Evolutionary conservation across 2,113 vertebrate species (phyloP).

Genomic region (Nycticryphes semicollaris): DNA sequence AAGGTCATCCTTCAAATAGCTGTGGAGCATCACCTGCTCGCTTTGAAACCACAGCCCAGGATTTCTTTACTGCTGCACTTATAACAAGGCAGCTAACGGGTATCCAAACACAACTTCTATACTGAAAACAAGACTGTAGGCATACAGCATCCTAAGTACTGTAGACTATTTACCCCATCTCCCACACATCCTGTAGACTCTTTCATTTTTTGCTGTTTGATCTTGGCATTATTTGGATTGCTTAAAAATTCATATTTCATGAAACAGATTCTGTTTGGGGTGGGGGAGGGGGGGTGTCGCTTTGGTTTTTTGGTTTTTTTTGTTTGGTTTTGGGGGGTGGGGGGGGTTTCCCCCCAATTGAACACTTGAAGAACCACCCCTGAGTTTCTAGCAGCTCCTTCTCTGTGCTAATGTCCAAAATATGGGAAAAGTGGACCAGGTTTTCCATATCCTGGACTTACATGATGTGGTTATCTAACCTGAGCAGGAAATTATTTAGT

Average conservation of each 20-base stretch:
- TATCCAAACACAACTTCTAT: neutral
- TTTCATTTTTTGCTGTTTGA: slow-evolving; percentile 35
- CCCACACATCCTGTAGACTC: slow-evolving; percentile 54
- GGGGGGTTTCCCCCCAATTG: neutral
- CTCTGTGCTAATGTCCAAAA: neutral
- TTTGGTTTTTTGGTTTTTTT: slow-evolving; percentile 1
- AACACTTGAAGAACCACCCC: neutral
- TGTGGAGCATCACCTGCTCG: neutral
- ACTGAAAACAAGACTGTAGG: neutral
- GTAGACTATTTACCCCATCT: slow-evolving; percentile 2
- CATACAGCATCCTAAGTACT: neutral
- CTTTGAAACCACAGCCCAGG: neutral
- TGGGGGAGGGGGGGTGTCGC: too few relatives aligned
- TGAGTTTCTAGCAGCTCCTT: neutral
- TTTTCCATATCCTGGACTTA: neutral
- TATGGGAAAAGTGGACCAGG: neutral
- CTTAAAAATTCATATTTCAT: slow-evolving; percentile 86
- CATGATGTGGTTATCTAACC: neutral
- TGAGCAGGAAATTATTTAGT: neutral
- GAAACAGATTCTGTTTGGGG: slow-evolving; percentile 48
- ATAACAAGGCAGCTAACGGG: neutral
- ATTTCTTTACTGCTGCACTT: neutral
- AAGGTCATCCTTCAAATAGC: neutral
- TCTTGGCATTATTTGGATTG: slow-evolving; percentile 70
- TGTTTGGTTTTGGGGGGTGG: neutral